Evolutionary conservation across 2,888 invertebrate species (phyloP).

Genomic region (Clitarchus hookeri): DNA sequence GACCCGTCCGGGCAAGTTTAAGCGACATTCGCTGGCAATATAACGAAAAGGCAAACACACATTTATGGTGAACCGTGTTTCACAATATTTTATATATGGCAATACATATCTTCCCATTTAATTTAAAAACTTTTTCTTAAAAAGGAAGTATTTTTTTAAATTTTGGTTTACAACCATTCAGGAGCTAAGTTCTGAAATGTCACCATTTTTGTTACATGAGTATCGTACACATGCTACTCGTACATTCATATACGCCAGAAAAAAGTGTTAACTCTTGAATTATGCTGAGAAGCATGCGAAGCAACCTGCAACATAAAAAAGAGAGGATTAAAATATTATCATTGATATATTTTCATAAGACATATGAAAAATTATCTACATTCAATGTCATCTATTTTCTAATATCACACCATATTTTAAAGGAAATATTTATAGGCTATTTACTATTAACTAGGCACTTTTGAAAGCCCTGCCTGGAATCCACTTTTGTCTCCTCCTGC

Average conservation of each 20-base stretch:
- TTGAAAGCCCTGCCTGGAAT: no score
- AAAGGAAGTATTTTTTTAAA: constrained; percentile 11
- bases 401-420: no score
- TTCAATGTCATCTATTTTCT: no score
- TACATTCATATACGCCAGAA: background rate
- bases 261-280: background rate
- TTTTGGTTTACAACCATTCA: background rate
- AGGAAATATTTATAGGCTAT: no score
- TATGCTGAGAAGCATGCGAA: constrained; percentile 14
- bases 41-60: background rate
- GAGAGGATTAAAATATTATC: background rate
- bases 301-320: background rate
- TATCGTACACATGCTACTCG: constrained; percentile 7
- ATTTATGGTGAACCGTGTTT: background rate
- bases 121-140: background rate
- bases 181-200: background rate
- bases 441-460: no score
- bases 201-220: background rate
- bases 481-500: no score
- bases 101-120: background rate
- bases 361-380: background rate
- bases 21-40: background rate
- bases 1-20: background rate
- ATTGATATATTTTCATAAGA: background rate
- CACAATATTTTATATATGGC: constrained; percentile 7